Evolutionary conservation across 2,797 vertebrate genomes (phyloP).

Genomic region (Eulemur coronatus): DNA sequence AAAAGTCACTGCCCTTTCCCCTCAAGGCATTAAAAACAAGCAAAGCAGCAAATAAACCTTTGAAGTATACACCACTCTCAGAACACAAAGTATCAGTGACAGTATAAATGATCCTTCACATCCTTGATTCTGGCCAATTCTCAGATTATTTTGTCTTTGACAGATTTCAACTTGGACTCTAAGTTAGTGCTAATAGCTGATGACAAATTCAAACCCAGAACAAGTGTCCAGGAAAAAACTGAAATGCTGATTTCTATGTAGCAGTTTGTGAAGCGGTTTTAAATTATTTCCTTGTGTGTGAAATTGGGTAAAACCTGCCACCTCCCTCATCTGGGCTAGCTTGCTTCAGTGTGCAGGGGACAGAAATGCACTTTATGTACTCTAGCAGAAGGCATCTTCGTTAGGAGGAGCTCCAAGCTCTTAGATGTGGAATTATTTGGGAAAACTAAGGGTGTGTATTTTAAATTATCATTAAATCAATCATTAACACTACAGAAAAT

Average conservation of each 20-base stretch:
- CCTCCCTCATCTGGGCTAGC: not conserved
- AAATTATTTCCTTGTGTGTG: not conserved
- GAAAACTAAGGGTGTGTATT: not conserved
- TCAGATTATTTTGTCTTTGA: not conserved
- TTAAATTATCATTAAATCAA: not conserved
- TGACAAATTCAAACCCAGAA: constrained; percentile 19
- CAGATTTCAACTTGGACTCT: constrained; percentile 1
- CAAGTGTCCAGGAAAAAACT: not conserved
- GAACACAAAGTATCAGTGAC: not conserved
- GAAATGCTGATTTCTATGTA: constrained; percentile 20
- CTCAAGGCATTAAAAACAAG: not conserved
- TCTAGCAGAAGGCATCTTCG: not conserved
- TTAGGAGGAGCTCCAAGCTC: not conserved
- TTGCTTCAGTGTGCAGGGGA: not conserved
- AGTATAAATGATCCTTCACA: not conserved
- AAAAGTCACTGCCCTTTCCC: not conserved
- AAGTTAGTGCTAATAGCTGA: not conserved
- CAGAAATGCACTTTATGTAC: not conserved
- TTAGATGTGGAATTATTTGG: not conserved
- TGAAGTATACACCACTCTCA: accelerated
- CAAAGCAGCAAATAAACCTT: not conserved
- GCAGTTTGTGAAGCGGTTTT: not conserved
- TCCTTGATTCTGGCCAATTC: not conserved
- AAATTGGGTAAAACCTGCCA: not conserved
- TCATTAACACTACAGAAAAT: not conserved